Conservation (phyloP, 2,113 vertebrate species). For the Chitala chitala region DNA sequence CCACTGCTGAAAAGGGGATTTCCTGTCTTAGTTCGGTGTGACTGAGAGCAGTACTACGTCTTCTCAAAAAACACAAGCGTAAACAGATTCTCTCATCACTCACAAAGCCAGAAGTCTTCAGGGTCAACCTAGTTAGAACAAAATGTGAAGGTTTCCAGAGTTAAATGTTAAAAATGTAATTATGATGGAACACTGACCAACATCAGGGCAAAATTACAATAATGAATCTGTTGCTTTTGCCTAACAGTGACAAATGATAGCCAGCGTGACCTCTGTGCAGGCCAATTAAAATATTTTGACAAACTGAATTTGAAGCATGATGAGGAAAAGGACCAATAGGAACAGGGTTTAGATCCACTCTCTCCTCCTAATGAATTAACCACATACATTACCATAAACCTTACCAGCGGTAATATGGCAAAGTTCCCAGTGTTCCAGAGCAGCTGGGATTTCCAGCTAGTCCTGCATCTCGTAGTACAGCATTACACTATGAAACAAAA, state of each 20-base stretch:
- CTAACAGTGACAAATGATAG: conserved; percentile 56
- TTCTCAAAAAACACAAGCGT: not conserved
- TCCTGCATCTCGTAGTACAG: conserved; percentile 15
- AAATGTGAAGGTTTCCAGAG: not conserved
- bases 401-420: conserved; percentile 34
- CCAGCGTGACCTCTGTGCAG: conserved; percentile 26
- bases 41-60: not conserved
- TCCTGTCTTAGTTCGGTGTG: not conserved
- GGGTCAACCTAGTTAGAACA: not conserved
- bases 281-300: conserved; percentile 60
- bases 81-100: not conserved
- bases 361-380: conserved; percentile 40
- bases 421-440: conserved; percentile 31
- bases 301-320: conserved; percentile 42
- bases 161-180: not conserved
- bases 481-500: conserved; percentile 33
- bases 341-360: conserved; percentile 35
- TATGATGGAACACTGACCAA: not conserved
- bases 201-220: not conserved
- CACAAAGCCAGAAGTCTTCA: no score
- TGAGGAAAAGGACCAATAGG: conserved; percentile 19
- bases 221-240: conserved; percentile 5
- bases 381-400: conserved; percentile 37
- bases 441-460: not conserved
- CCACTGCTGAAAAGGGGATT: not conserved